phyloP scores from a whole-genome alignment of 1,140 invertebrate species.

The Brachionus calyciflorus region DNA sequence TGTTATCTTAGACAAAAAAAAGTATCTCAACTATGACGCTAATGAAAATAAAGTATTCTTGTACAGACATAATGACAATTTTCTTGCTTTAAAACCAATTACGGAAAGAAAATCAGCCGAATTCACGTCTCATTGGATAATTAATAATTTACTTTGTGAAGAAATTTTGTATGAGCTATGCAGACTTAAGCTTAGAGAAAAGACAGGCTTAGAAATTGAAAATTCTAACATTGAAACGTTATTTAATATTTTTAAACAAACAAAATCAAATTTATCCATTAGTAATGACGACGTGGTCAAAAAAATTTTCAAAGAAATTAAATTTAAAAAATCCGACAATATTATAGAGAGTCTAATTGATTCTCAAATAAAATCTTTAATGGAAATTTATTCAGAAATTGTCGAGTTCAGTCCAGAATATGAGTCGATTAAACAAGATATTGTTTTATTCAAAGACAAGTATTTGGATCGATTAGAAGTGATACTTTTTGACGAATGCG shows the following conservation, averaged over 20 bases:
- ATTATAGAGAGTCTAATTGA: conserved; percentile 5
- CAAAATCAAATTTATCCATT: not conserved
- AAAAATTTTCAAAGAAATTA: not conserved
- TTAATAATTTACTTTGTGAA: conserved; percentile 11
- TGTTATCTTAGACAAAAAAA: not conserved
- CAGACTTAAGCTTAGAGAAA: not conserved
- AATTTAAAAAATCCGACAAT: not conserved
- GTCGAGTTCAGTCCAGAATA: not conserved
- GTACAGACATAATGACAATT: not conserved
- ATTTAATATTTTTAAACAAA: not conserved
- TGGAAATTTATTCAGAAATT: not conserved
- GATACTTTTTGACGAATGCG: conserved; percentile 17
- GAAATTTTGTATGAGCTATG: not conserved
- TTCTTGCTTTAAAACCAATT: not conserved
- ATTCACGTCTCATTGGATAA: not conserved
- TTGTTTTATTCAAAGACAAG: not conserved
- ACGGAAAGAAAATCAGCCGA: not conserved
- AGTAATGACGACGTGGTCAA: not conserved
- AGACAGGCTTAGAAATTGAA: not conserved
- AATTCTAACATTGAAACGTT: not conserved
- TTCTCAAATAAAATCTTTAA: not conserved
- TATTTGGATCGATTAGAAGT: not conserved
- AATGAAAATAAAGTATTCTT: not conserved
- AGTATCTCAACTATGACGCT: not conserved
- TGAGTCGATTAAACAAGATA: conserved; percentile 9